Base-by-base conservation (phyloP, 1,140 invertebrate species). In the Drosophila ercepeae region DNA sequence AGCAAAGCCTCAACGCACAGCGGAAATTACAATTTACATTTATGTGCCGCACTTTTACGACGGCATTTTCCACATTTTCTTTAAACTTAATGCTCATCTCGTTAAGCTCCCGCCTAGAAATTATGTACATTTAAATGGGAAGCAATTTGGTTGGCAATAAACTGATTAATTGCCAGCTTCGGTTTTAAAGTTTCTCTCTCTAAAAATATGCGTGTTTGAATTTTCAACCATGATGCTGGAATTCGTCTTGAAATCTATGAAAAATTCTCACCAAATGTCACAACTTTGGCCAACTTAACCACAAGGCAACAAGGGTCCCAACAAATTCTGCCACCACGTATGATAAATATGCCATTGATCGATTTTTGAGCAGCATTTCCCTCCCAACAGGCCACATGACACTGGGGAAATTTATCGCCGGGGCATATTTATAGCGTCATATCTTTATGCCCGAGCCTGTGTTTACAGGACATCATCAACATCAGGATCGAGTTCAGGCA, bases 281-380 rank as follows among this genome's bases (percentile, higher is more conserved):
- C 14, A 50, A 64, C 21, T 64, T 55, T 44, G 4, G 36, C 11
- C 32, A 54, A 23, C 11, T 59, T 25, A 72, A 67, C 73, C 71
- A 25, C 72, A 61, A 29, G 46, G 55, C 18, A 18, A 53, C 29
- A 9, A 53, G 48, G 21, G 29, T 21, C 9, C 45, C 55, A 32
- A 32, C 53, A 55, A 78, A 53, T 39, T 44, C 27, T 27, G 42
- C 18, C 39, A 39, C 41, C 59, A 82, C 77, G 78, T 70, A 69
- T 84, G 82, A 88, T 88, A 89, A 88, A 88, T 88, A 88, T 88
- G 82, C 79, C 83, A 88, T 88, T 88, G 82, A 88, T 88, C 78
- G 78, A 86, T 88, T 82, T 88, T 88, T 89, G 83, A 88, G 77
- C 81, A 75, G 65, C 36, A 23, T 34, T 46, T 32, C 25, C 44